These are phyloP conservation scores for Caretta caretta DNA, from an alignment of 2,113 vertebrate genomes.

Conservation along the genomic window DNA sequence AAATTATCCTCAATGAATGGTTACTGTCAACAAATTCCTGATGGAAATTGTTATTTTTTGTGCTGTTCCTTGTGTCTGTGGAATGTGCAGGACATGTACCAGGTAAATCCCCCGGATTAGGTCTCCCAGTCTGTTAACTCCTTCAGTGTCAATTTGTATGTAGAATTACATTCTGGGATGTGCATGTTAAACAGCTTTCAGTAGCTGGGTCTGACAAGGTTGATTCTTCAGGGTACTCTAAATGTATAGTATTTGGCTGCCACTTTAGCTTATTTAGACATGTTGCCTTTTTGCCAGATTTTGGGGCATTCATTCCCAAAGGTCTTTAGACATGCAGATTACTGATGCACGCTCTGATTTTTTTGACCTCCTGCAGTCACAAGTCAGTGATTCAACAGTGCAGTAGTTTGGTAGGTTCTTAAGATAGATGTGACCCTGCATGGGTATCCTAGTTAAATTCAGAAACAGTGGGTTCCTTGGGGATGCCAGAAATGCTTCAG, in stretches of 20 bases:
- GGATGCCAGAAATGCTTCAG: neutral
- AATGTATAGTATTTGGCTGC: neutral
- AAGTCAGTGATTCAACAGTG: neutral
- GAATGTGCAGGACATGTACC: slow-evolving; percentile 95
- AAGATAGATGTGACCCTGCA: neutral
- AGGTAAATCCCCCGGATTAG: slow-evolving; percentile 91
- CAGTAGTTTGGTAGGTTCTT: neutral
- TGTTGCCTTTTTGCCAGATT: neutral
- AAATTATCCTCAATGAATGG: slow-evolving; percentile 65
- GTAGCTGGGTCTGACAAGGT: neutral
- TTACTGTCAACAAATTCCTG: slow-evolving; percentile 81
- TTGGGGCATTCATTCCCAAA: neutral
- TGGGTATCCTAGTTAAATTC: neutral
- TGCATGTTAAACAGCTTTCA: slow-evolving; percentile 66
- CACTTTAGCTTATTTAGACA: neutral
- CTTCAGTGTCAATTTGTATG: slow-evolving; percentile 72
- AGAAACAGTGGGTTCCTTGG: neutral
- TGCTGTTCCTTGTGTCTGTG: slow-evolving; percentile 91
- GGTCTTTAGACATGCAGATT: neutral
- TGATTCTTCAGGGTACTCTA: neutral
- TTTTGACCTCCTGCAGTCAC: neutral
- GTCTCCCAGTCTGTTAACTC: slow-evolving; percentile 72
- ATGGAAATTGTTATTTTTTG: slow-evolving; percentile 90
- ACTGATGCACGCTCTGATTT: neutral
- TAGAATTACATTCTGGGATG: slow-evolving; percentile 87